These are phyloP conservation scores for Hyperoplus immaculatus DNA, from an alignment of 2,797 vertebrate species.

Conservation along the genomic window DNA sequence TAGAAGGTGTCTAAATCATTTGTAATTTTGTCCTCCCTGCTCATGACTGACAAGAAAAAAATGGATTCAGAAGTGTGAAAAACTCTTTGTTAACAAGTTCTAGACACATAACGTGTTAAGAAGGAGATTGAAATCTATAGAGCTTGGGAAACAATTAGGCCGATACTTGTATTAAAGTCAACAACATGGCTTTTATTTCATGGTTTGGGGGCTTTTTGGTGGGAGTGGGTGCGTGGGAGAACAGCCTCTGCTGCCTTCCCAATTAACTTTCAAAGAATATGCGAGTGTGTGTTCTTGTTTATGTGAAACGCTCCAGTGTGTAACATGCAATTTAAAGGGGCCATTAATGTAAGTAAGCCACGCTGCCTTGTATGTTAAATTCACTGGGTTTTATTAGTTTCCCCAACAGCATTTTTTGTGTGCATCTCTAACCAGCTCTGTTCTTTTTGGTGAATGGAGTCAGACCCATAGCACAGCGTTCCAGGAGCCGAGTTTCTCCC, in stretches of 20 bases:
- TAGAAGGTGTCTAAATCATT: slow-evolving; percentile 37
- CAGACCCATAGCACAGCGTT: neutral
- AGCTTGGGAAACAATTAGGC: neutral
- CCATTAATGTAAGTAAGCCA: slow-evolving; percentile 8
- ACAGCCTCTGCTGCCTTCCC: neutral
- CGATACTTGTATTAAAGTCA: neutral
- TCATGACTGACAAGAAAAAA: slow-evolving; percentile 26
- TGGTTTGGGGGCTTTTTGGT: neutral
- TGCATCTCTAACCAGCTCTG: slow-evolving; percentile 21
- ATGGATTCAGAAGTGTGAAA: slow-evolving; percentile 6
- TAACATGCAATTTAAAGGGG: slow-evolving; percentile 16
- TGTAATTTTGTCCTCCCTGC: neutral
- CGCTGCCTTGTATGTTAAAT: neutral
- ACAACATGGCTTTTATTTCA: neutral
- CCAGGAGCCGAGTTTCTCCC: neutral
- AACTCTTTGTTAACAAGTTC: neutral
- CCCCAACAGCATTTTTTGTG: slow-evolving; percentile 27
- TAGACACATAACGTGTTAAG: neutral
- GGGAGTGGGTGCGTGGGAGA: neutral
- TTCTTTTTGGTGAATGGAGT: slow-evolving; percentile 21
- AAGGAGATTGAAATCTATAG: neutral
- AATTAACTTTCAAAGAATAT: slow-evolving; percentile 20
- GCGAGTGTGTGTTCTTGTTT: slow-evolving; percentile 7
- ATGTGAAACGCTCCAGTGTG: neutral
- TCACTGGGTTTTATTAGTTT: slow-evolving; percentile 39